Evolutionary conservation across 2,888 invertebrate species (phyloP), one percentile per base, ranked within the genome.

Genomic region (Priocnemis perturbator): DNA sequence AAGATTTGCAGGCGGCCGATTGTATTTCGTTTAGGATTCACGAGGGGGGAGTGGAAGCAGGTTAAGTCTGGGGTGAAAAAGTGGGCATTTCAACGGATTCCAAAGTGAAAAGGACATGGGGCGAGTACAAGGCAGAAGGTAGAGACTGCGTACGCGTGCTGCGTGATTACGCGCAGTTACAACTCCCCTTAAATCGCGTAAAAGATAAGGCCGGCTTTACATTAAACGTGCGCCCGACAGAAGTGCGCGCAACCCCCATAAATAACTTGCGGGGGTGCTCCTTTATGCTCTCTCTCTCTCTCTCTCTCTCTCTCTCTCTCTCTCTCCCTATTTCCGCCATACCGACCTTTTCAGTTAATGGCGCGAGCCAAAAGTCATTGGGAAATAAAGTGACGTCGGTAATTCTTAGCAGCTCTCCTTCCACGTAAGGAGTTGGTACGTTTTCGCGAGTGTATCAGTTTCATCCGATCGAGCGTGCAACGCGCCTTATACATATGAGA

Each of bases 131-230:
- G 23, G 5, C 48, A 21, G 14, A 11, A 48, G 48, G 57, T n/a
- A 47, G 26, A 50, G 47, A 2, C 19, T 21, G 21, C 44, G 56
- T 56, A 67, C 76, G 71, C 71, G 76, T 68, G 69, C 69, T 76
- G 81, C 80, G 81, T 82, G 80, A 81, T 81, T 81, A 82, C 80
- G 77, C 44, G 82, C 77, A 80, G 80, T 82, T 81, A 81, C 82
- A 75, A 73, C 66, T n/a, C 71, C 79, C 72, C 72, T 81, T 77
- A 82, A 81, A 80, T 82, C 82, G 82, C 74, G 81, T 79, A 79
- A 82, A 82, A 82, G 81, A 82, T 82, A 81, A 82, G 82, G 60
- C 81, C 69, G 68, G 74, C 81, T 80, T 81, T 81, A 76, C 77
- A 73, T 82, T 78, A 76, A 81, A 76, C 77, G 72, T 62, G 66